These are phyloP conservation scores for Panzeria rudis DNA, from an alignment of 2,888 invertebrate genomes.

Conservation along the genomic window DNA sequence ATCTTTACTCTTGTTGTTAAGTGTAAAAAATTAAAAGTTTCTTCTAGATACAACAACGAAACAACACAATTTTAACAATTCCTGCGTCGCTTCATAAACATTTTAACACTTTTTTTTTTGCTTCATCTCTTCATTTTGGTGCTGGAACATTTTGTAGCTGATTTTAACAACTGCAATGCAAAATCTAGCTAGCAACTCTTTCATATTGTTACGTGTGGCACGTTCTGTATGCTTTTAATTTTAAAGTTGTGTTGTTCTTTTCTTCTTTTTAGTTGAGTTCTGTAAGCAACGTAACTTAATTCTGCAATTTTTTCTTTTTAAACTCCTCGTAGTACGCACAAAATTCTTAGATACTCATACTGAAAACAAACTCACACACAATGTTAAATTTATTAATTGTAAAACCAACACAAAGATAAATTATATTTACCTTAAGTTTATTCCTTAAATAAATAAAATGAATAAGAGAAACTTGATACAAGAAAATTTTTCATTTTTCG, in stretches of 20 bases:
- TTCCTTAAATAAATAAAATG: constrained; percentile 57
- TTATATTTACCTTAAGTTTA: constrained; percentile 69
- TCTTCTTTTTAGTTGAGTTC: constrained; percentile 27
- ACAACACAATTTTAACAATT: constrained; percentile 37
- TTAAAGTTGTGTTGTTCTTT: constrained; percentile 24
- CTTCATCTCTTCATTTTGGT: background rate
- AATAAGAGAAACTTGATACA: constrained; percentile 24
- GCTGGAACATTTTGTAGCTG: constrained; percentile 17
- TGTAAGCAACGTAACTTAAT: constrained; percentile 16
- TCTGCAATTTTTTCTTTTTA: background rate
- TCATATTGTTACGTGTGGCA: constrained; percentile 59
- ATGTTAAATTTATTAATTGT: constrained; percentile 71
- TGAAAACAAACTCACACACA: constrained; percentile 41
- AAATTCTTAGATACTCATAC: background rate
- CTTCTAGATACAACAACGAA: constrained; percentile 25
- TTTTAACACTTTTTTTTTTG: constrained; percentile 46
- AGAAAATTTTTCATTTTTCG: constrained; percentile 29
- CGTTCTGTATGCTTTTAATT: constrained; percentile 68
- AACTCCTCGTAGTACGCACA: constrained; percentile 20
- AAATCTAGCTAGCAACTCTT: constrained; percentile 22
- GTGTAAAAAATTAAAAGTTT: constrained; percentile 69
- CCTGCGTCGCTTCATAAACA: constrained; percentile 41
- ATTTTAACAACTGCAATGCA: constrained; percentile 28
- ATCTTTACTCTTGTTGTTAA: constrained; percentile 58
- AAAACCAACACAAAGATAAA: constrained; percentile 68